Percentiles rank a stretch among this genome's conserved stretches.
phyloP scores from a whole-genome alignment of 2,113 vertebrate species.

The Aix galericulata region DNA sequence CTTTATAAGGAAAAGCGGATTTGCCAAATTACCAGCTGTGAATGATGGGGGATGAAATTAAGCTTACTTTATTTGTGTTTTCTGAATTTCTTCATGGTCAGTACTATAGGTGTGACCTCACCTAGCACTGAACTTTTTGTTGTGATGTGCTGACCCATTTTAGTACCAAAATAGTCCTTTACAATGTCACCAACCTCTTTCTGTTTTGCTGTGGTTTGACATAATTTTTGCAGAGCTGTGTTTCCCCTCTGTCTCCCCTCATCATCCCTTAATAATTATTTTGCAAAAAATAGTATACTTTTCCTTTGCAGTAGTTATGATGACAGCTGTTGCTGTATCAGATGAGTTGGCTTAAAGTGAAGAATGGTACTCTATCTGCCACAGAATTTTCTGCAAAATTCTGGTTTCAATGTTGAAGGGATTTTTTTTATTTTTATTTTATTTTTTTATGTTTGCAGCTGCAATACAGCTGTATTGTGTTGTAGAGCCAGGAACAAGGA shows the following conservation, averaged over 20 bases:
- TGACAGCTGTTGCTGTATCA: neutral
- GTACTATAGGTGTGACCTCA: neutral
- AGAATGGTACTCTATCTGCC: neutral
- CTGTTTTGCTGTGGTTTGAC: neutral
- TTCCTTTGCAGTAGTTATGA: accelerated
- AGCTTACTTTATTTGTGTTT: neutral
- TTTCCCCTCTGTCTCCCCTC: neutral
- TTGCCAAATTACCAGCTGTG: neutral
- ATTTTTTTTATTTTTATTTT: neutral
- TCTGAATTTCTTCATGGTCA: neutral
- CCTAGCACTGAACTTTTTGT: neutral
- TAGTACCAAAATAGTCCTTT: neutral
- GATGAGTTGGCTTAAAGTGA: neutral
- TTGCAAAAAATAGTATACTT: neutral
- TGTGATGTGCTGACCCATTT: neutral
- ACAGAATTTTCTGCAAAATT: neutral
- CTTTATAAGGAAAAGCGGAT: neutral
- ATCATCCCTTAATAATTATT: neutral
- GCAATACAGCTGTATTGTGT: neutral
- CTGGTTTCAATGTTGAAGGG: neutral
- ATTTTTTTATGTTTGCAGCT: neutral
- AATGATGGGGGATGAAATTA: neutral
- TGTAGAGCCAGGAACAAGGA: neutral
- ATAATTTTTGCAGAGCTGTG: neutral
- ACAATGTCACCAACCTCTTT: accelerated